Conservation (phyloP, 2,113 vertebrate species). For the Elgaria multicarinata region DNA sequence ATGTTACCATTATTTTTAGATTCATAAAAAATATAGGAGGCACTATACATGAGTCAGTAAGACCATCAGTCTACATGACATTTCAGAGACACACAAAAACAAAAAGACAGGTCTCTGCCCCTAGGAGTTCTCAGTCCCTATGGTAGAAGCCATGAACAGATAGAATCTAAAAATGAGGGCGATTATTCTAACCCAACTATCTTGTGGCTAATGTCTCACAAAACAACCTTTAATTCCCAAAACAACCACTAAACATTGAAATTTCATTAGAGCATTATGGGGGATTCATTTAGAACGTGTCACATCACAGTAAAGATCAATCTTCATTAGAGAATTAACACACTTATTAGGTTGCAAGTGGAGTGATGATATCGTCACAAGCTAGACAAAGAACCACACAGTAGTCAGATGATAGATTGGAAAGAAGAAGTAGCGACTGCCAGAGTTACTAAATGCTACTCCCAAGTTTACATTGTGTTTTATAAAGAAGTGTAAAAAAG, state of each 20-base stretch:
- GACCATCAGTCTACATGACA: too few species aligned
- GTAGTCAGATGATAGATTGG: neutral
- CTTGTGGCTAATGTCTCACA: neutral
- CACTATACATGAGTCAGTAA: neutral
- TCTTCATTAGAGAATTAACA: constrained; percentile 10
- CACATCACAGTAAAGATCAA: constrained; percentile 10
- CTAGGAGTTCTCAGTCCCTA: neutral
- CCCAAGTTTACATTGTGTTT: neutral
- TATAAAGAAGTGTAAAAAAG: neutral
- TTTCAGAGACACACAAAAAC: neutral
- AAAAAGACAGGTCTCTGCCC: neutral
- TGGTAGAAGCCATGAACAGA: neutral
- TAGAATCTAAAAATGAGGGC: neutral
- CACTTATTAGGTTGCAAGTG: constrained; percentile 24
- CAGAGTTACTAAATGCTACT: neutral
- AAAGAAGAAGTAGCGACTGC: neutral
- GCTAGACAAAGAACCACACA: neutral
- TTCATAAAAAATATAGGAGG: neutral
- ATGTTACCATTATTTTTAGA: neutral
- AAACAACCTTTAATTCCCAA: neutral
- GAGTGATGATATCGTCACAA: constrained; percentile 1
- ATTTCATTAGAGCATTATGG: neutral
- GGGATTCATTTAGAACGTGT: neutral
- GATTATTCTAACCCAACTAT: neutral
- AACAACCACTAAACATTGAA: neutral